Base-by-base conservation (phyloP, 2,797 vertebrate genomes). In the Tenualosa ilisha region DNA sequence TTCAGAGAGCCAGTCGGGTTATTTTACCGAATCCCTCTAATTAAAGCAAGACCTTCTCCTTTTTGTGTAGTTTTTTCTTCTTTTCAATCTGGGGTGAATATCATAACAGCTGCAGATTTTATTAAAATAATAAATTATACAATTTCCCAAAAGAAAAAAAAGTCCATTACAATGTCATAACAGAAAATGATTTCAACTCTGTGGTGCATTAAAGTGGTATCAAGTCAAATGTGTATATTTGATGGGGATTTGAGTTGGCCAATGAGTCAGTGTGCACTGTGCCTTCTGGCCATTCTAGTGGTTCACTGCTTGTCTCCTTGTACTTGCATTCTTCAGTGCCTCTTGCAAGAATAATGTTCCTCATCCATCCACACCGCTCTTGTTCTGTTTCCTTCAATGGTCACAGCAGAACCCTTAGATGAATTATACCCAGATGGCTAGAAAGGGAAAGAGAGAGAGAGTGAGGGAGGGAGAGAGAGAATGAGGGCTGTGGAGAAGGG, bases 371-470 rank as follows among this genome's bases (percentile, higher is more conserved):
- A 46, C 72, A 7, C 17, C 5, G 20, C 15, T 46, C 72, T 79
- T 46, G 37, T 4, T 22, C 37, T 79, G 72, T 40, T 46, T 46
- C 37, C 40, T 46, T 43, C 68, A 75, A 43, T 43, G 37, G 15
- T 75, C 22, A 79, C 20, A 43, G 26, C 40, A 79, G 17, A 79
- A 46, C 4, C 1, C 72, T 8, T 20, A 46, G 72, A 46, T 79
- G 83, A 83, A 84, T 85, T 83, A 82, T 72, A 46, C 68, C 81
- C 53, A 86, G 83, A 84, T 85, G 82, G 56, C 51, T 86, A 82
- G 51, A 40, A 11, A 63, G 2, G 31, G 65, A 31, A 11, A 37
- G 26, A 17, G 68, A 6, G 68, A 72, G 68, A 40, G 31, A 72
- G 68, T 6, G 31, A 40, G 37, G 40, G 37, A 40, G 24, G 3